Conservation (phyloP, 2,888 invertebrate species). For the Spodoptera picta region DNA sequence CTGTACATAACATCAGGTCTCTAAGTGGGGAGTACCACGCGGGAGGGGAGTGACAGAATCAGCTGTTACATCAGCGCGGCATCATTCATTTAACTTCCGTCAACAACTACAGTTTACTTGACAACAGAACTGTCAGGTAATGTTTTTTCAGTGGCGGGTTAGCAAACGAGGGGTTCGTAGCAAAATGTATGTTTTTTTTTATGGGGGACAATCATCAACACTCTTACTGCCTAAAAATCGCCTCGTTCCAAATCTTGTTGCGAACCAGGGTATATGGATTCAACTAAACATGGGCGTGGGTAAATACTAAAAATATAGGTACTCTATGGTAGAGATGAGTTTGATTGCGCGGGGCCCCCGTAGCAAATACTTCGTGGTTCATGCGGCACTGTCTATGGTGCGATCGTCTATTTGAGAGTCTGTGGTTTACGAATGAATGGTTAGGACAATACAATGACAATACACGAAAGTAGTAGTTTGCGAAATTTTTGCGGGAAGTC, state of each 20-base stretch:
- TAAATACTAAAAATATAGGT: too few relatives aligned
- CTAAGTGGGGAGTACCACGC: constrained; percentile 31
- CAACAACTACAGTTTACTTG: constrained; percentile 55
- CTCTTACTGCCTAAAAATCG: too few relatives aligned
- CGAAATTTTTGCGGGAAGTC: too few relatives aligned
- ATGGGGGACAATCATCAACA: too few relatives aligned
- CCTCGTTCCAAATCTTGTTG: too few relatives aligned
- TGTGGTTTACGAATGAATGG: constrained; percentile 21
- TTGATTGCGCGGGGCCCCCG: too few relatives aligned
- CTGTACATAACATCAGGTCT: constrained; percentile 61
- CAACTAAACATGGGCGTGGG: too few relatives aligned
- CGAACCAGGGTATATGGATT: too few relatives aligned
- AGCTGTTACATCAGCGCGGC: constrained; percentile 66
- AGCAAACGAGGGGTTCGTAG: not conserved
- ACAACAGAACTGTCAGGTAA: not conserved
- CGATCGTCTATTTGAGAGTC: not conserved
- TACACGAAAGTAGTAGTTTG: constrained; percentile 3
- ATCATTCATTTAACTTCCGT: constrained; percentile 61
- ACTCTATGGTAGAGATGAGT: too few relatives aligned
- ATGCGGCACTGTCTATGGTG: too few relatives aligned
- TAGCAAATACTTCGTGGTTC: too few relatives aligned
- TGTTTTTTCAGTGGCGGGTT: constrained; percentile 3
- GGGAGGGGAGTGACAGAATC: constrained; percentile 36
- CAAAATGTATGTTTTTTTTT: not conserved
- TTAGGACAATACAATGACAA: constrained; percentile 14